Evolutionary conservation across 2,113 vertebrate species (phyloP), one percentile per base, ranked within the genome.

Genomic region (Notiomystis cincta): DNA sequence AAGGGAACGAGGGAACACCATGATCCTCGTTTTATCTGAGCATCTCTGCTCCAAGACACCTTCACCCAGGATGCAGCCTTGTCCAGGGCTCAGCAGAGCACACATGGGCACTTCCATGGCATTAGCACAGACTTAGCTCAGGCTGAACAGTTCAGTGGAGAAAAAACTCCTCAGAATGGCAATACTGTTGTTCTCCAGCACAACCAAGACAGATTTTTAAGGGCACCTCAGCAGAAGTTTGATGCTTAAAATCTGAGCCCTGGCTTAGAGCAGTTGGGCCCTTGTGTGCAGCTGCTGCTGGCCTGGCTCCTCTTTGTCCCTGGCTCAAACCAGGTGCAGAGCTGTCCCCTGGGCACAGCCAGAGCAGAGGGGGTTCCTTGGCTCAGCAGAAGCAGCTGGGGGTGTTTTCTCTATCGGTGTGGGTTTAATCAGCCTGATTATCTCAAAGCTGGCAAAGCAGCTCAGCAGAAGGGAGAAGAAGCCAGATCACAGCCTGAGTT

Each of bases 21-120:
- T 2, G 18, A 47, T 14, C 35, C n/a, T 72, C 0, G 0, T 71
- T 91, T 51, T 15, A 47, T n/a, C 50, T 0, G 0, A 87, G 48
- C 15, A 15, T 18, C n/a, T 62, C 82, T 5, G 0, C 50, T 33
- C n/a, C 51, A 40, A 51, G 56, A 65, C 31, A 45, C 76, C 27
- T 73, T 44, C 50, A 51, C 6, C 40, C 65, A 56, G 72, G 54
- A 35, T 20, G 38, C 11, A 77, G 50, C 45, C 30, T 7, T 21
- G 18, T 5, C 40, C 40, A 44, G 54, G 31, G 33, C 28, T 61
- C 2, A 60, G 73, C 69, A 65, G 45, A 17, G 56, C 44, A 38
- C 2, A 6, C 33, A 2, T 0, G 20, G 44, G 30, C 45, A 31
- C 25, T 8, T 64, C 15, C 50, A n/a, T 25, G 48, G 38, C 40